Evolutionary conservation across 1,140 invertebrate species (phyloP), one percentile per base, ranked within the genome.

Genomic region (Dendrolimus punctatus): DNA sequence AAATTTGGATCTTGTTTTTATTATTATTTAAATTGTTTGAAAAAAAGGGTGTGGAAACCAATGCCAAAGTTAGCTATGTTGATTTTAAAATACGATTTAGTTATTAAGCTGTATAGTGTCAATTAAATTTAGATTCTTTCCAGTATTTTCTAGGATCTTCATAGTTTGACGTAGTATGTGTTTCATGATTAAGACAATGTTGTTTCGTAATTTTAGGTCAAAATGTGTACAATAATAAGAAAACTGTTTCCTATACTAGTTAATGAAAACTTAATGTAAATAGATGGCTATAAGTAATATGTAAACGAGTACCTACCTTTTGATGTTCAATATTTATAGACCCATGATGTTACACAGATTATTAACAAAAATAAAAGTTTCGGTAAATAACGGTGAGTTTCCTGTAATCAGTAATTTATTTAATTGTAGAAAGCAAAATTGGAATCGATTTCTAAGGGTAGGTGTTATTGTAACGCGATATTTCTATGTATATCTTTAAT

Each of bases 61-160:
- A 86, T 86, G 83, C 83, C 83, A 86, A 86, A 86, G 83, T 83
- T 86, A 86, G 80, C 79, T 83, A 82, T 73, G 80, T 85, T 86
- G 79, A 78, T 80, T 83, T 79, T 69, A 68, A 71, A 66, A 61
- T 77, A 71, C 62, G 66, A 62, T 74, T 80, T 81, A 84, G 72
- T 73, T 76, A 4, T 70, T 80, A 83, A 82, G 80, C 63, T 86
- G 80, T 83, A 86, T 86, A 86, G 73, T 78, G 81, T 86, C 83
- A 86, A 86, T 86, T 86, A 83, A 71, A 58, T 45, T 64, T 70
- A 64, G 62, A 75, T 65, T 73, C 73, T 82, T 85, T 80, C 73
- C 80, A 79, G 73, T 84, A 84, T 76, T 82, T 70, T 72, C 61
- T 85, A 85, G 78, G 80, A 80, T 81, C 74, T 81, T 82, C 64